Percentiles rank a stretch among this genome's conserved stretches.
These are phyloP conservation scores for Trichoplax adhaerens DNA, from an alignment of 37 sponge, comb jelly and placozoan species.

Conservation along the genomic window DNA sequence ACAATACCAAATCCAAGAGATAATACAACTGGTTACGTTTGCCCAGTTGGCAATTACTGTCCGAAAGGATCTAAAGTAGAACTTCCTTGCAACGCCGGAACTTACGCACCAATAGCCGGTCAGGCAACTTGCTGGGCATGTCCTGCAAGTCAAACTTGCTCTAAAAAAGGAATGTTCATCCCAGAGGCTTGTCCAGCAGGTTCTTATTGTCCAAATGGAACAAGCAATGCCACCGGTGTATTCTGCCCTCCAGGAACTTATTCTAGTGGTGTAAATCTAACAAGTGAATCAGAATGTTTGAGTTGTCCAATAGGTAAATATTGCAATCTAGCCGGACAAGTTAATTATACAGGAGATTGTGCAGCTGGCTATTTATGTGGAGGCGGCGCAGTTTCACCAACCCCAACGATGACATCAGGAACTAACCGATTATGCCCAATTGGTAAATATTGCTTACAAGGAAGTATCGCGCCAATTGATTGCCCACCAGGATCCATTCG, in stretches of 20 bases:
- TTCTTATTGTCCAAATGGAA: conserved; percentile 12
- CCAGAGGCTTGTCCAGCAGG: conserved; percentile 13
- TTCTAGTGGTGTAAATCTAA: conserved; percentile 1
- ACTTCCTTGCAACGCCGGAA: conserved; percentile 18
- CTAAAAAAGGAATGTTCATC: too few relatives aligned
- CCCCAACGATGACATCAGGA: not conserved
- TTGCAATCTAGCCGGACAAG: conserved; percentile 14
- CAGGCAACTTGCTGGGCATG: too few relatives aligned
- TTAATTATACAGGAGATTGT: conserved; percentile 1
- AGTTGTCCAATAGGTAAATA: conserved; percentile 15
- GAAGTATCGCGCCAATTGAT: conserved; percentile 2
- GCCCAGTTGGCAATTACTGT: conserved; percentile 19
- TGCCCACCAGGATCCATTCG: conserved; percentile 21
- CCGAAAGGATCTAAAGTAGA: conserved; percentile 7
- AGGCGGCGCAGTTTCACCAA: not conserved
- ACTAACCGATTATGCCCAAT: conserved; percentile 2
- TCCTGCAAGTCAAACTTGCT: too few relatives aligned
- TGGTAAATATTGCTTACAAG: conserved; percentile 24
- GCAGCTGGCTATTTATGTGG: conserved; percentile 6
- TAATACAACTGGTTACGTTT: not conserved
- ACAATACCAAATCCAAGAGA: conserved; percentile 9
- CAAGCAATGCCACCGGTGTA: conserved; percentile 6
- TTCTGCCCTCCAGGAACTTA: conserved; percentile 23
- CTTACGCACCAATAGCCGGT: conserved; percentile 14
- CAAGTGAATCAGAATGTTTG: conserved; percentile 3